Base-by-base conservation (phyloP, 2,888 invertebrate genomes). In the Xylota segnis region DNA sequence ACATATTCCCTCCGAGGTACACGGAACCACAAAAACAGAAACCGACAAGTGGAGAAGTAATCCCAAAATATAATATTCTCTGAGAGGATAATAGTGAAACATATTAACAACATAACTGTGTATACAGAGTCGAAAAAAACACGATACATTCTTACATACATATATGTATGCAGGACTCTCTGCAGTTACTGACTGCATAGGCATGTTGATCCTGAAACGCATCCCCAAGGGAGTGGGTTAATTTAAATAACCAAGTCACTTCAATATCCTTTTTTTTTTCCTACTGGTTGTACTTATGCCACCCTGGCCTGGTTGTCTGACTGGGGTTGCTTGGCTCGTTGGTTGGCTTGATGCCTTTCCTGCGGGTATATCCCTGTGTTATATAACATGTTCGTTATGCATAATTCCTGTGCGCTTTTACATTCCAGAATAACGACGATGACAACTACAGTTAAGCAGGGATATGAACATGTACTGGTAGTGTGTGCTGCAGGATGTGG, bases 221-320 rank as follows among this genome's bases (percentile, higher is more conserved):
- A 75, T 70, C 45, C 74, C 75, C 23, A 58, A 50, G 84, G 75
- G 79, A 65, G 52, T 75, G 75, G 65, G 79, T 70, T 84, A 84
- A 71, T 84, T 84, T 79, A 75, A 79, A 79, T 84, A 79, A 68
- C 78, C 74, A 43, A 83, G 61, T 79, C 74, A 79, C 79, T 78
- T 75, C 70, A 79, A 65, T 79, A 70, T 78, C 40, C 50, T 16
- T 68, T 45, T 71, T 52, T 58, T 45, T 50, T 43, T 43, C 4
- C 14, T 74, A 37, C 16, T 43, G 52, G 14, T 52, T 50, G 59
- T 76, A 61, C 50, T 72, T 61, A 52, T 72, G 50, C 5, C 27
- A 23, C 37, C 18, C 7, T 56, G 72, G 37, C 34, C 56, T 66
- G 34, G 58, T 61, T 61, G 78, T 40, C n/a, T 61, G n/a, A 52